These are phyloP conservation scores for Rhizoglyphus robini DNA, from an alignment of 1,140 invertebrate species.

Conservation along the genomic window DNA sequence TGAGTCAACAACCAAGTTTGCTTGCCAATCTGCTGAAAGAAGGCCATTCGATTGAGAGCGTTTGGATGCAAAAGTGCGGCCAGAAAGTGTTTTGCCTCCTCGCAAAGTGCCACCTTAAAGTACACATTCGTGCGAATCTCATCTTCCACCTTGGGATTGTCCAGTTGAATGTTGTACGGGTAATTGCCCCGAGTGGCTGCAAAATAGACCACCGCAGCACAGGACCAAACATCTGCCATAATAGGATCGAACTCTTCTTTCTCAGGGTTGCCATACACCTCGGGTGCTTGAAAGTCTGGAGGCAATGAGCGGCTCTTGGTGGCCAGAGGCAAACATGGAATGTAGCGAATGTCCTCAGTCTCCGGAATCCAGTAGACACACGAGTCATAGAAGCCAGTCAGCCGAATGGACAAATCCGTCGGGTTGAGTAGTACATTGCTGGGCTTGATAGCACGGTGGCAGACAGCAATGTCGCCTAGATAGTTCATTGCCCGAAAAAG, in stretches of 20 bases:
- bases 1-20: too few relatives aligned
- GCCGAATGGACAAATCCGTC: neutral
- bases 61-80: too few relatives aligned
- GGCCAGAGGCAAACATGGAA: neutral
- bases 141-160: neutral
- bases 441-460: neutral
- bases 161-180: neutral
- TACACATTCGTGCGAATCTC: neutral
- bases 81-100: too few relatives aligned
- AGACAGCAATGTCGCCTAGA: neutral
- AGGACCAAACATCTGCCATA: neutral
- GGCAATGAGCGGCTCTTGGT: neutral
- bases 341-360: slow-evolving; percentile 5
- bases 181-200: neutral
- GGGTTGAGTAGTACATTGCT: neutral
- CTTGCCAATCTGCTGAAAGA: too few relatives aligned
- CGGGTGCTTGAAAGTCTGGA: slow-evolving; percentile 5
- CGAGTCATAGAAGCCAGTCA: neutral
- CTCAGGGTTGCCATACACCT: slow-evolving; percentile 1
- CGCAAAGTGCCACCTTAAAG: too few relatives aligned
- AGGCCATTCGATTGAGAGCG: too few relatives aligned
- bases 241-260: slow-evolving; percentile 14
- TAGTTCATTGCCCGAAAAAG: neutral
- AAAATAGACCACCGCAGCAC: neutral
- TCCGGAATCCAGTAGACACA: neutral